Base-by-base conservation (phyloP, 1,140 invertebrate genomes). In the Diachasma alloeum region DNA sequence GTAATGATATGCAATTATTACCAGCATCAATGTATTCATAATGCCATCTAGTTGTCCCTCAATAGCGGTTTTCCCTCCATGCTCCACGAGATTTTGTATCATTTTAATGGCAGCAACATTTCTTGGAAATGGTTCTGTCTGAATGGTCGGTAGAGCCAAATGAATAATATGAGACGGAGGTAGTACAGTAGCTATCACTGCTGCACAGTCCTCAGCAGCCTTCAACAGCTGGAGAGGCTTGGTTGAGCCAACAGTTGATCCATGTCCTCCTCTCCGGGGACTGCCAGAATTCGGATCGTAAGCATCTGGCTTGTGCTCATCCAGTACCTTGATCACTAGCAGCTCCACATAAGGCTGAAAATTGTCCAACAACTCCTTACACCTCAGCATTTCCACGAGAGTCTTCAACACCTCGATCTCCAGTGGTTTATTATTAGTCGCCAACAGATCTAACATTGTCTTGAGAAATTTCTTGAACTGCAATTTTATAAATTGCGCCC, bases 71-170 rank as follows among this genome's bases (percentile, higher is more conserved):
- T 90, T 82, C 1, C 92, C 91, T 80, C 93, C 91, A 63, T 93
- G 92, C 85, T 95, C 94, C 37, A 96, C 93, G 17, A 97, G 92
- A 88, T 96, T 96, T 0, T 95, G 95, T 70, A 98, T 91, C 91
- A 98, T 96, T 91, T 98, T 98, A 26, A 99, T 95, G 63, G 97
- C 97, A 79, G 95, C 96, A 84, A 97, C 92, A 84, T 97, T 96
- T 77, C 95, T 92, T 0, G 97, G 97, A 90, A 93, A 97, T 31
- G 94, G 93, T 82, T 93, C 94, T 6, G 96, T 96, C 24, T 94
- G 93, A 78, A 98, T 97, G 74, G 98, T 93, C 1, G 96, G 95
- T 79, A 94, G 93, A 1, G 95, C 87, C 36, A 94, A 90, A 68
- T 92, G 90, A 36, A 95, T 91, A 75, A 93, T 92, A 73, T 92